Evolutionary conservation across 2,113 vertebrate genomes (phyloP).

Genomic region (Arenaria interpres): DNA sequence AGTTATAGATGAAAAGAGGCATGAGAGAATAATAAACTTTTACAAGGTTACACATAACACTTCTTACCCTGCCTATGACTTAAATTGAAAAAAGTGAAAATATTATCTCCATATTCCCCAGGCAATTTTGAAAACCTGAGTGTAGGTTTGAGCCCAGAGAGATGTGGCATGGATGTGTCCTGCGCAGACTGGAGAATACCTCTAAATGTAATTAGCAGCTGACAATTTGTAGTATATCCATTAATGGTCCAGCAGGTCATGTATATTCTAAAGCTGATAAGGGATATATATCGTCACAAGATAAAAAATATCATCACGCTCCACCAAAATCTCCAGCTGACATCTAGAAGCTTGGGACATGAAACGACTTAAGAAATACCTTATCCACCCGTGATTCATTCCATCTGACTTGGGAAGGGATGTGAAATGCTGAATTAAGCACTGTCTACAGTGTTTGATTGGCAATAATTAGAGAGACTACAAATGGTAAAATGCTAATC

Average conservation of each 20-base stretch:
- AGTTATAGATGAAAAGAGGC: not conserved
- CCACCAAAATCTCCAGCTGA: not conserved
- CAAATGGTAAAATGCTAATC: not conserved
- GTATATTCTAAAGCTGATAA: constrained; percentile 17
- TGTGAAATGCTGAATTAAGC: not conserved
- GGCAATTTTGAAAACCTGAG: not conserved
- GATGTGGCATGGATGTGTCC: not conserved
- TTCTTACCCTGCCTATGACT: not conserved
- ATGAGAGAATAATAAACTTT: not conserved
- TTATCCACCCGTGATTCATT: not conserved
- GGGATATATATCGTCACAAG: not conserved
- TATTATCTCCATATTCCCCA: not conserved
- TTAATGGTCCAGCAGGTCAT: not conserved
- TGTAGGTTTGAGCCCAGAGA: not conserved
- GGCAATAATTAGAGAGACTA: not conserved
- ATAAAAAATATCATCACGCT: not conserved
- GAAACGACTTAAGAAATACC: not conserved
- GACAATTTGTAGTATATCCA: constrained; percentile 6
- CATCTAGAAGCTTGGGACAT: not conserved
- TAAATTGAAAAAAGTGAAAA: not conserved
- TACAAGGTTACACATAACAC: not conserved
- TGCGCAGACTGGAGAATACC: not conserved
- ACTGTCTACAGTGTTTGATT: not conserved
- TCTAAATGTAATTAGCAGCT: not conserved
- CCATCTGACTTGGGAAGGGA: not conserved